Evolutionary conservation across 53 echinoderm and acorn worm species (phyloP).

Genomic region (Holothuria leucospilota): DNA sequence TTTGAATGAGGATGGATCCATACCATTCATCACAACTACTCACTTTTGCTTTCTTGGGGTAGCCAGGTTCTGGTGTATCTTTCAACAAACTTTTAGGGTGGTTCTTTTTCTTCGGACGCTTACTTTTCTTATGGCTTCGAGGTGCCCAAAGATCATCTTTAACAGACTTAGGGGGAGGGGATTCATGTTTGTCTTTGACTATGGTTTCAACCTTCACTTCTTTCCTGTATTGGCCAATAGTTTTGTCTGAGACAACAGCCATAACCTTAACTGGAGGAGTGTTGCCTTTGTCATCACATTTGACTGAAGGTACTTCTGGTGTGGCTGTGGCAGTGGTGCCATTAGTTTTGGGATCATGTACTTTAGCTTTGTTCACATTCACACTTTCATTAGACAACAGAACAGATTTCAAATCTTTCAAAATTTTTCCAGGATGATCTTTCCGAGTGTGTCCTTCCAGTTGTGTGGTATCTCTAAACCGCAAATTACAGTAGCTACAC

Average conservation of each 20-base stretch:
- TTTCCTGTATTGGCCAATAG: too few species aligned
- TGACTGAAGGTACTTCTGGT: too few species aligned
- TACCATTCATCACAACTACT: constrained; percentile 62
- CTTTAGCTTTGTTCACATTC: neutral
- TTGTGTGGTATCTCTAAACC: constrained; percentile 55
- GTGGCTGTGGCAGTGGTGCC: too few species aligned
- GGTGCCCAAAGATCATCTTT: constrained; percentile 32
- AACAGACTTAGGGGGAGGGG: neutral
- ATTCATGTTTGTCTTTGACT: too few species aligned
- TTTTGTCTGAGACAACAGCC: too few species aligned
- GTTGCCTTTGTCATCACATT: too few species aligned
- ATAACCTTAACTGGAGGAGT: too few species aligned
- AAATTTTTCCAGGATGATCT: constrained; percentile 45
- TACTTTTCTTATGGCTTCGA: constrained; percentile 1
- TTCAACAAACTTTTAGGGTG: constrained; percentile 14
- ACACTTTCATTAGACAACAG: neutral
- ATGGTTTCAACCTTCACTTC: too few species aligned
- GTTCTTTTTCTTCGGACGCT: constrained; percentile 8
- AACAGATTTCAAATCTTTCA: neutral
- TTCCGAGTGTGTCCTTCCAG: constrained; percentile 43
- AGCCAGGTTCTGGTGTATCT: constrained; percentile 19
- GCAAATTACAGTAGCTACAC: constrained; percentile 54
- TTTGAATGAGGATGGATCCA: constrained; percentile 58
- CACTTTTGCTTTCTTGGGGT: constrained; percentile 49
- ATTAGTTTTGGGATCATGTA: neutral